Evolutionary conservation across 2,888 invertebrate species (phyloP), one percentile per base, ranked within the genome.

Genomic region (Dasysyrphus albostriatus): DNA sequence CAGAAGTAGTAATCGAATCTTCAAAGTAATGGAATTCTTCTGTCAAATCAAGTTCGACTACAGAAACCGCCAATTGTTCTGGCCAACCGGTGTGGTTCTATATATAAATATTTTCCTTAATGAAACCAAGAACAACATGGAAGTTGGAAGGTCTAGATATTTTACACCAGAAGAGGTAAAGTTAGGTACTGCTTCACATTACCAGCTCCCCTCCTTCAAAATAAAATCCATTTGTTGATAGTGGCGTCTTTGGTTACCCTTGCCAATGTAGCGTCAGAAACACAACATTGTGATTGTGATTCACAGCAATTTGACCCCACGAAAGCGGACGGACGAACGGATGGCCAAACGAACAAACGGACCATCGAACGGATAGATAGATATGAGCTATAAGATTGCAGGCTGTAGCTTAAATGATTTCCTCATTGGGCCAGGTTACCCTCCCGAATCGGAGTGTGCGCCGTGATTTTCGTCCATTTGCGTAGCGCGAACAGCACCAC

Each of bases 1-100:
- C 83, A 76, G 83, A 87, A 79, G 83, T 87, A 79, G 83, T 87
- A 87, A 87, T 87, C 87, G 79, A 87, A 87, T 70, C 78, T 83
- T 87, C 75, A 61, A 49, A 54, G 24, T 83, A 87, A 87, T 87
- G 87, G 87, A 83, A 83, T 83, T 83, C 75, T 65, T 56, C 75
- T 83, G 87, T 87, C 87, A 79, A 83, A 87, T 75, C 58, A 29
- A 72, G 65, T 70, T 44, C 24, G n/a, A 47, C 12, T 24, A 67
- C 54, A 54, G 67, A 65, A 85, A 83, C 78, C 87, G 24, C 82
- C 78, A 82, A 85, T 85, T 74, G 72, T 69, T 69, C 56, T 51
- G 16, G 32, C 61, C 49, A 49, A 51, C 59, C 63, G 44, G 34
- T 70, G 54, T 44, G 32, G 32, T 49, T 7, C 24, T 51, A 12